Conservation (phyloP, 2,797 vertebrate genomes). For the Falco concolor region DNA sequence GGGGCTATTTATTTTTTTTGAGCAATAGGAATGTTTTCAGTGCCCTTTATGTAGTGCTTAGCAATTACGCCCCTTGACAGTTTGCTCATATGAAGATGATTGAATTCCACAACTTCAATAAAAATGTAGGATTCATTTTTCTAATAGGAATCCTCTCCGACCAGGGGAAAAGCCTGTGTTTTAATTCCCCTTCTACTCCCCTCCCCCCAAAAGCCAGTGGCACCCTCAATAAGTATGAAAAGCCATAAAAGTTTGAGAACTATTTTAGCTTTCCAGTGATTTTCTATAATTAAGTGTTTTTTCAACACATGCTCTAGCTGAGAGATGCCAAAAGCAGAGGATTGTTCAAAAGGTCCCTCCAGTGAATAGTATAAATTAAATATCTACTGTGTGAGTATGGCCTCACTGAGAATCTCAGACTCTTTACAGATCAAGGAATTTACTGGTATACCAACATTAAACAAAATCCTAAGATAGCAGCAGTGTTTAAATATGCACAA, state of each 20-base stretch:
- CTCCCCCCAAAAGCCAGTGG: neutral
- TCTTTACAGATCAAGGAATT: slow-evolving; percentile 49
- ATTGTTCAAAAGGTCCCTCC: slow-evolving; percentile 40
- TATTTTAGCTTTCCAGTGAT: slow-evolving; percentile 69
- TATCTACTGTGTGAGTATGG: slow-evolving; percentile 38
- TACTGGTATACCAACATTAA: slow-evolving; percentile 26
- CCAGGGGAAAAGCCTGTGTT: neutral
- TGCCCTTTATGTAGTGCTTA: neutral
- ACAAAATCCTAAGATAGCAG: slow-evolving; percentile 38
- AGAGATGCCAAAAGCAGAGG: slow-evolving; percentile 49
- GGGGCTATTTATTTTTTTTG: neutral
- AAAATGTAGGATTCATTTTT: neutral
- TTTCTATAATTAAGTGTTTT: slow-evolving; percentile 63
- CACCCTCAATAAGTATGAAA: slow-evolving; percentile 5
- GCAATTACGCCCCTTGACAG: neutral
- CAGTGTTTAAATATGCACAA: slow-evolving; percentile 42
- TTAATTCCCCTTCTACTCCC: neutral
- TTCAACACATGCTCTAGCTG: slow-evolving; percentile 46
- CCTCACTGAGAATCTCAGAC: slow-evolving; percentile 15
- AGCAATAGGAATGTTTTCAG: neutral
- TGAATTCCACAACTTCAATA: neutral
- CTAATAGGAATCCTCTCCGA: neutral
- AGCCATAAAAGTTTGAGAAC: slow-evolving; percentile 55
- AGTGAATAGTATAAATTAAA: slow-evolving; percentile 53
- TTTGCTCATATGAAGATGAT: neutral